Conservation (phyloP, 2,888 invertebrate genomes). For the Halocaridina rubra region DNA sequence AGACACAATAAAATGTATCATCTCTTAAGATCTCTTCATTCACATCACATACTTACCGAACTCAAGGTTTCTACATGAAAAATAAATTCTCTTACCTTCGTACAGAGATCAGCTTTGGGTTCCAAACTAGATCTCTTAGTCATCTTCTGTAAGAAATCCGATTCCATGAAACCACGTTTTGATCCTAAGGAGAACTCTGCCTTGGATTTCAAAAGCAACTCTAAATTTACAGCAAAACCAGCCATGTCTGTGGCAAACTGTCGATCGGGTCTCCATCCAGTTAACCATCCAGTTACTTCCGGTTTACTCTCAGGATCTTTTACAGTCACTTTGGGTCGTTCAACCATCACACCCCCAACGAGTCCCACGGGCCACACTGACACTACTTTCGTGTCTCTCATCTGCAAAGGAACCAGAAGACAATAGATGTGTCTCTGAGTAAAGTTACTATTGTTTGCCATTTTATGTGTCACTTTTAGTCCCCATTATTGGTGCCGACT, state of each 20-base stretch:
- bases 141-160: constrained; percentile 82
- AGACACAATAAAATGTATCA: too few species aligned
- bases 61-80: too few species aligned
- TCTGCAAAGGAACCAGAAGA: constrained; percentile 71
- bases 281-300: constrained; percentile 76
- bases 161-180: constrained; percentile 89
- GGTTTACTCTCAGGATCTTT: background rate
- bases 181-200: constrained; percentile 86
- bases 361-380: constrained; percentile 97
- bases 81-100: constrained; percentile 80
- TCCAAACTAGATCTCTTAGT: constrained; percentile 82
- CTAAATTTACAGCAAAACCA: constrained; percentile 89
- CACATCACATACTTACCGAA: too few species aligned
- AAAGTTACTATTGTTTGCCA: too few species aligned
- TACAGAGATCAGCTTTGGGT: constrained; percentile 89
- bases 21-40: too few species aligned
- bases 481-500: too few species aligned
- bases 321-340: constrained; percentile 75
- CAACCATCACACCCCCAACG: constrained; percentile 93
- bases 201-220: constrained; percentile 78
- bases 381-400: constrained; percentile 82
- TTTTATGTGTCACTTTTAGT: too few species aligned
- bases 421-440: too few species aligned
- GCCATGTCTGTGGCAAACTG: constrained; percentile 99
- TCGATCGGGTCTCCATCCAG: constrained; percentile 89